Percentiles rank a stretch among this genome's conserved stretches.
Evolutionary conservation across 2,113 vertebrate species (phyloP).

Genomic region (Serilophus lunatus): DNA sequence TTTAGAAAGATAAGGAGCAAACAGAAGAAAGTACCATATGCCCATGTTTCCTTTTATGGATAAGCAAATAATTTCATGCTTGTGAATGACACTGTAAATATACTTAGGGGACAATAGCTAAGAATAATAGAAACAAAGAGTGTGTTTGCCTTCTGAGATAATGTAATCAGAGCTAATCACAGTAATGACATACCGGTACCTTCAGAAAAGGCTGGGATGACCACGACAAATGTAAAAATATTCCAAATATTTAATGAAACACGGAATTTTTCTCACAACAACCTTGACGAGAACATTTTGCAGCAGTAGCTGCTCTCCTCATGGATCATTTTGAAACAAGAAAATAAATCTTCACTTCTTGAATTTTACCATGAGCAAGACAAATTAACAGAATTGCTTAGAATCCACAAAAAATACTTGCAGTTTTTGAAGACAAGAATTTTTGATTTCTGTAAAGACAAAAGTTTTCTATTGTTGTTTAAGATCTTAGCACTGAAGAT

Average conservation of each 20-base stretch:
- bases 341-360: not conserved
- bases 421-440: not conserved
- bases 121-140: not conserved
- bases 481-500: not conserved
- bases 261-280: not conserved
- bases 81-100: not conserved
- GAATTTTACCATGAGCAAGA: not conserved
- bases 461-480: not conserved
- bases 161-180: not conserved
- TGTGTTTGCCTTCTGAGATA: not conserved
- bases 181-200: not conserved
- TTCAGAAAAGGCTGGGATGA: not conserved
- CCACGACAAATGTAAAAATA: fast-evolving
- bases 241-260: not conserved
- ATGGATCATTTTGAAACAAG: not conserved
- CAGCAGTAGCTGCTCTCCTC: not conserved
- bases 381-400: not conserved
- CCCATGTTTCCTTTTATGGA: not conserved
- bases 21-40: not conserved
- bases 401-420: not conserved
- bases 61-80: not conserved
- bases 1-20: not conserved
- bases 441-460: not conserved
- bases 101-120: not conserved
- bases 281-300: not conserved